Conservation (phyloP, 2,797 vertebrate species). For the Pipistrellus pygmaeus region DNA sequence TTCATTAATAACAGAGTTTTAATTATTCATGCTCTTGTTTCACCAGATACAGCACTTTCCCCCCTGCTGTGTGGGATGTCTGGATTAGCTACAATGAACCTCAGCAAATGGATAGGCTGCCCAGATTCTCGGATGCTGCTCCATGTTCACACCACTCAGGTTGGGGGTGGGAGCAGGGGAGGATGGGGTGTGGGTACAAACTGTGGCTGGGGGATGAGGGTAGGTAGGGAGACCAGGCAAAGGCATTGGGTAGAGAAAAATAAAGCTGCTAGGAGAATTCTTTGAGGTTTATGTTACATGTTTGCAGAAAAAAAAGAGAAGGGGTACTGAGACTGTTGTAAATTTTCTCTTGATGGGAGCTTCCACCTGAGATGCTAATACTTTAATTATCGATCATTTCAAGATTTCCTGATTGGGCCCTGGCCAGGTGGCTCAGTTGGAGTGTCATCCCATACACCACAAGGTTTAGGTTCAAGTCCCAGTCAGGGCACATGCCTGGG, state of each 20-base stretch:
- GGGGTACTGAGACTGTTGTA: not conserved
- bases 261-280: slow-evolving; percentile 4
- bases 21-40: slow-evolving; percentile 96
- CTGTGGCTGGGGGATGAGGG: not conserved
- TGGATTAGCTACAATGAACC: slow-evolving; percentile 91
- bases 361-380: slow-evolving; percentile 59
- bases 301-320: not conserved
- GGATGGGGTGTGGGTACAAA: slow-evolving; percentile 27
- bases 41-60: slow-evolving; percentile 93
- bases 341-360: slow-evolving; percentile 21
- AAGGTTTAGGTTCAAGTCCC: not conserved
- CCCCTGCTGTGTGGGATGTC: slow-evolving; percentile 91
- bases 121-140: slow-evolving; percentile 88
- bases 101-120: slow-evolving; percentile 88
- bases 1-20: slow-evolving; percentile 95
- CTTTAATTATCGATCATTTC: slow-evolving; percentile 58
- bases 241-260: not conserved
- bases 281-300: not conserved
- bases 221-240: not conserved
- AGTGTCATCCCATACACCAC: not conserved
- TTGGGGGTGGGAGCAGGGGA: slow-evolving; percentile 52
- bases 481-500: not conserved
- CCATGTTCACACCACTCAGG: slow-evolving; percentile 81
- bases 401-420: slow-evolving; percentile 52
- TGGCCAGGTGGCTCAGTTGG: not conserved